Evolutionary conservation across 2,113 vertebrate genomes (phyloP), one percentile per base, ranked within the genome.

Genomic region (Bubo blakistoni): DNA sequence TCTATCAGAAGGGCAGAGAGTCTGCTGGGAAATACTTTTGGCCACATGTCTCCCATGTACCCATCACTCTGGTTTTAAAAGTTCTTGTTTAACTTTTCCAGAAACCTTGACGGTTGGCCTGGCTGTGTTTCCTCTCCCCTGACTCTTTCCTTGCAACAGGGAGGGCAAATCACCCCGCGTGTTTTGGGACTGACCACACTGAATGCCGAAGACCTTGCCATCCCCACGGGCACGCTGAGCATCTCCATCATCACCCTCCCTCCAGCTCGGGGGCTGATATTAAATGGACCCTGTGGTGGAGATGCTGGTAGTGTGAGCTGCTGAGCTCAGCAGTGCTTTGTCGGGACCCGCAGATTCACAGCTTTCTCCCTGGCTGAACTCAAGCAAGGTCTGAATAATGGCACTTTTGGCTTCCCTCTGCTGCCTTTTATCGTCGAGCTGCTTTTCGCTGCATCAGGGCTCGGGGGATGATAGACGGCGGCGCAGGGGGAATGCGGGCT

Each of bases 341-440:
- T 55, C 89, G 88, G 89, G 96, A 82, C 59, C 79, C 86, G 18
- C 51, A 67, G 6, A 32, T 97, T 87, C 88, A 84, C 47, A 47
- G 95, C 63, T 98, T 98, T 98, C 98, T 9, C 97, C 69, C 62
- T 92, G 36, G 74, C 97, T 86, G 97, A 98, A 88, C 96, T 98
- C 27, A 52, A 49, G 16, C 92, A 70, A 97, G 95, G 96, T 98
- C 83, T 73, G 77, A 85, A 19, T 65, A 32, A 49, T 4, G 40
- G 51, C 51, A 40, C 59, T 44, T 44, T 26, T 0, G 5, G 18
- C 49, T 92, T 51, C 55, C 71, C 44, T 71, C 78, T 12, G 4
- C 24, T 19, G 25, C 32, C 17, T 76, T 82, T 42, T n/a, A 13
- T 11, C 11, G 24, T 42, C 67, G 4, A 20, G 29, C 34, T 9